A percentile compares a stretch with the other conserved stretches of the same genome.
phyloP scores from a whole-genome alignment of 2,113 vertebrate species.

The Etia nguti region DNA sequence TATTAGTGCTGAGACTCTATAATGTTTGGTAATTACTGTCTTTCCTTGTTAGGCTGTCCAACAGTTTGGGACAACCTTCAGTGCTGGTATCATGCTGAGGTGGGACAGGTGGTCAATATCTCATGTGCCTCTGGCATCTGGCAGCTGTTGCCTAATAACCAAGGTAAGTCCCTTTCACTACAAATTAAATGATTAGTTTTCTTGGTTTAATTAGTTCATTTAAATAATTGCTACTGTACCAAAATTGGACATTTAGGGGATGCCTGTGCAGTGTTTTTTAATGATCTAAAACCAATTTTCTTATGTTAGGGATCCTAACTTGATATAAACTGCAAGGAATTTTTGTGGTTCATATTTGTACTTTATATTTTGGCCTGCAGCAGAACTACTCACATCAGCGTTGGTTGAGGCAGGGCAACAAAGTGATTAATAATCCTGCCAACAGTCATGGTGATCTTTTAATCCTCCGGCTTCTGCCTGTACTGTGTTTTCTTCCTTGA shows the following conservation, averaged over 20 bases:
- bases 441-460: background rate
- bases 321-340: background rate
- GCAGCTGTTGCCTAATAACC: constrained; percentile 63
- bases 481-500: background rate
- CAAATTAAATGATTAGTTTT: background rate
- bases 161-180: constrained; percentile 48
- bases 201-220: background rate
- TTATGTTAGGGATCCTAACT: background rate
- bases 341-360: background rate
- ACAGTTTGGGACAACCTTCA: constrained; percentile 64
- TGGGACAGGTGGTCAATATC: constrained; percentile 64
- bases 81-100: constrained; percentile 66
- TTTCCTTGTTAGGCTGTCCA: constrained; percentile 55
- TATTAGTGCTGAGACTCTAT: background rate
- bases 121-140: constrained; percentile 65
- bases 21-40: background rate
- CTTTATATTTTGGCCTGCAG: background rate
- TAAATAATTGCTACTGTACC: background rate
- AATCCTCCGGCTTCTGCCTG: background rate
- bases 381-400: background rate
- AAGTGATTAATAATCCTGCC: background rate
- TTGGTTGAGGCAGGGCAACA: background rate
- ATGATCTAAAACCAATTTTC: background rate
- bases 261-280: background rate
- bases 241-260: background rate